These are phyloP conservation scores for Tadarida brasiliensis DNA, from an alignment of 2,797 vertebrate species.

Conservation along the genomic window DNA sequence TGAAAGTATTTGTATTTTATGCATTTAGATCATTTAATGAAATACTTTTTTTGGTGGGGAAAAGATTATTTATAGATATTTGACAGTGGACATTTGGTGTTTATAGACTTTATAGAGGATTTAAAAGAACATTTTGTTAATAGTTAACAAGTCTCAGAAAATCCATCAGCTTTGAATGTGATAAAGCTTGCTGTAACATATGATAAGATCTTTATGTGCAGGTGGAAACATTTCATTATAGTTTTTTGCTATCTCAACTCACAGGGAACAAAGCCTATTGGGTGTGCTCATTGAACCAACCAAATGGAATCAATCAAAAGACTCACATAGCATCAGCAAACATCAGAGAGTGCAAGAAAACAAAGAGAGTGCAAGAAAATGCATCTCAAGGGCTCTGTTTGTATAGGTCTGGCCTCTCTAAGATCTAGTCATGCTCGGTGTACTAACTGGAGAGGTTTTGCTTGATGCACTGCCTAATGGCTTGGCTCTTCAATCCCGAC, in stretches of 20 bases:
- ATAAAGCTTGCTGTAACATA: not conserved
- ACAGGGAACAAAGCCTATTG: conserved; percentile 74
- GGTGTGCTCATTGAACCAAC: conserved; percentile 75
- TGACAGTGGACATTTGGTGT: not conserved
- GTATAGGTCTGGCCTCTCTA: conserved; percentile 78
- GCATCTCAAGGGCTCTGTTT: conserved; percentile 85
- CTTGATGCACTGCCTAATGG: conserved; percentile 87
- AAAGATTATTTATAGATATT: not conserved
- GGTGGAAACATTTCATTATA: conserved; percentile 69
- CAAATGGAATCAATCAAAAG: conserved; percentile 84
- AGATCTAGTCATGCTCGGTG: conserved; percentile 47
- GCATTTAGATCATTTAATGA: not conserved
- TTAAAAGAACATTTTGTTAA: conserved; percentile 48
- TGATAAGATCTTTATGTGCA: conserved; percentile 60
- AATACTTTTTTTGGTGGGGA: not conserved
- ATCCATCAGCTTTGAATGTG: not conserved
- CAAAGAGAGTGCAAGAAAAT: conserved; percentile 80
- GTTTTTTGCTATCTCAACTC: conserved; percentile 67
- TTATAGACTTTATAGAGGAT: not conserved
- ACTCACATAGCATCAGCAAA: conserved; percentile 76
- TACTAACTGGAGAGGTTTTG: conserved; percentile 80
- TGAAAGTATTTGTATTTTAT: not conserved
- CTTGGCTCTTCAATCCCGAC: conserved; percentile 75
- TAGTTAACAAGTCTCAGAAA: conserved; percentile 45
- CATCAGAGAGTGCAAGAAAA: conserved; percentile 80